phyloP scores from a whole-genome alignment of 2,888 invertebrate species.

The Monopis laevigella region DNA sequence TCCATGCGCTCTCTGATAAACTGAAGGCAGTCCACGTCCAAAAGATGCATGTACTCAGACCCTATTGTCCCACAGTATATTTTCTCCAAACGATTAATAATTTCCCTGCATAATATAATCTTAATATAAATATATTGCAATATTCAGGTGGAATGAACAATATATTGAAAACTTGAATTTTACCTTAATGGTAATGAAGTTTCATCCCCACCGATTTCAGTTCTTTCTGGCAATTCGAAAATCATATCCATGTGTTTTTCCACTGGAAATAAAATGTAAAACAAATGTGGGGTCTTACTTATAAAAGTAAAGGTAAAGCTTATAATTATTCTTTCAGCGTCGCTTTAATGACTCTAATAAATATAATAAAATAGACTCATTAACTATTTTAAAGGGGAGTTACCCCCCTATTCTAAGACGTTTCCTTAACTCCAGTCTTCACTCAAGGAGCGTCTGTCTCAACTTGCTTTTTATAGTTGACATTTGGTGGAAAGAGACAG shows the following conservation, averaged over 20 bases:
- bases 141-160: not conserved
- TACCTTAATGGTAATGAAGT: slow-evolving; percentile 64
- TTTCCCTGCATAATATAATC: slow-evolving; percentile 57
- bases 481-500: no score
- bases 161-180: slow-evolving; percentile 2
- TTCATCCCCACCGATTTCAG: slow-evolving; percentile 73
- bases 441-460: no score
- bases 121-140: not conserved
- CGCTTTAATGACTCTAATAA: no score
- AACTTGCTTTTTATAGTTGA: no score
- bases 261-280: slow-evolving; percentile 26
- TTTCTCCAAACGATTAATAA: slow-evolving; percentile 71
- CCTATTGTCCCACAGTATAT: slow-evolving; percentile 79
- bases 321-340: not conserved
- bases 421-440: no score
- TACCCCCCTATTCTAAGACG: no score
- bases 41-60: slow-evolving; percentile 80
- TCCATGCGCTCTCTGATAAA: slow-evolving; percentile 78
- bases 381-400: no score
- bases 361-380: no score
- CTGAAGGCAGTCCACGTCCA: slow-evolving; percentile 72
- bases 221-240: slow-evolving; percentile 74
- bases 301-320: no score
- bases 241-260: slow-evolving; percentile 71
- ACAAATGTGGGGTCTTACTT: no score